phyloP scores from a whole-genome alignment of 2,113 vertebrate genomes.

The Gobius niger region DNA sequence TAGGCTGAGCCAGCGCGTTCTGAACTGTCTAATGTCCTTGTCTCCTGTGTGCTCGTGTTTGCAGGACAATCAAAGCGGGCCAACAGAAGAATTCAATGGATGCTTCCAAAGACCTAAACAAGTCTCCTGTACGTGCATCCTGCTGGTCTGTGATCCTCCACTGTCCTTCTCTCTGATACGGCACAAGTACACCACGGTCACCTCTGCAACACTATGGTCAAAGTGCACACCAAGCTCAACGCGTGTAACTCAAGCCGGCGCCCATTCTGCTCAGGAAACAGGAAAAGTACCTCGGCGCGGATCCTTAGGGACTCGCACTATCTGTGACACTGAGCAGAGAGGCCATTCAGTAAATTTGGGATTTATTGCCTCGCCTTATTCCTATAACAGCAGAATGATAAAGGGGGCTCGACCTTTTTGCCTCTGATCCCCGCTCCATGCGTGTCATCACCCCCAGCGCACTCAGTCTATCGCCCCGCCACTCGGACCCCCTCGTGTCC shows the following conservation, averaged over 20 bases:
- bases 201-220: slow-evolving; percentile 62
- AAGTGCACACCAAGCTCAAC: slow-evolving; percentile 37
- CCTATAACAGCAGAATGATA: slow-evolving; percentile 33
- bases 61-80: slow-evolving; percentile 55
- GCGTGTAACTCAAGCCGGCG: slow-evolving; percentile 44
- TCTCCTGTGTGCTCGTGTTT: slow-evolving; percentile 25
- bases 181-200: slow-evolving; percentile 35
- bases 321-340: slow-evolving; percentile 40
- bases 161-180: slow-evolving; percentile 45
- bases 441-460: slow-evolving; percentile 75
- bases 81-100: slow-evolving; percentile 54
- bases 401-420: slow-evolving; percentile 35
- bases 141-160: slow-evolving; percentile 17
- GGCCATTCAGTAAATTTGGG: slow-evolving; percentile 13
- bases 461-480: slow-evolving; percentile 71
- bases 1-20: not conserved
- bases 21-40: slow-evolving; percentile 6
- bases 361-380: slow-evolving; percentile 2
- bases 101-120: slow-evolving; percentile 49
- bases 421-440: slow-evolving; percentile 81
- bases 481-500: slow-evolving; percentile 50
- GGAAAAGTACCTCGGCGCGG: slow-evolving; percentile 35
- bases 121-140: slow-evolving; percentile 20
- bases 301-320: slow-evolving; percentile 37
- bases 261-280: slow-evolving; percentile 47